These are phyloP conservation scores for Cosmopolites sordidus DNA, from an alignment of 2,888 invertebrate species.

Conservation along the genomic window DNA sequence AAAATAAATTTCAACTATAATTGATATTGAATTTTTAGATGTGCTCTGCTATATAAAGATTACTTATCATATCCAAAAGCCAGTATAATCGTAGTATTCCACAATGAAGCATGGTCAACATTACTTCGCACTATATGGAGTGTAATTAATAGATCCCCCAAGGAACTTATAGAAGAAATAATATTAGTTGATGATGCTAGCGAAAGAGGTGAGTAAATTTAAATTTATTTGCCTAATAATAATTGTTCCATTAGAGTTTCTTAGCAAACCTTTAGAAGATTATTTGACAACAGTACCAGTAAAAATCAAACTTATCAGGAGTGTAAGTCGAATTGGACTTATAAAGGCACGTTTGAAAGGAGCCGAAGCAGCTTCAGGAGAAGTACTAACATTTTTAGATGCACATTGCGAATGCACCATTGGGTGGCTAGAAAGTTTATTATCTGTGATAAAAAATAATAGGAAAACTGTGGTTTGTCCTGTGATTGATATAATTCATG, in stretches of 20 bases:
- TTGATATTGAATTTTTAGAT: constrained; percentile 54
- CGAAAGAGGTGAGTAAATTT: constrained; percentile 75
- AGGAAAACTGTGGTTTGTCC: constrained; percentile 70
- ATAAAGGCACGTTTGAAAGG: constrained; percentile 80
- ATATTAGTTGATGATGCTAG: constrained; percentile 88
- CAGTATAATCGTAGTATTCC: constrained; percentile 93
- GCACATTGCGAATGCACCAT: constrained; percentile 89
- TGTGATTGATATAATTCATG: constrained; percentile 90
- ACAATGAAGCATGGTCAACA: constrained; percentile 99
- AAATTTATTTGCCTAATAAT: no score
- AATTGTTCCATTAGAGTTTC: no score
- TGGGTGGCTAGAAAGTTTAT: constrained; percentile 61
- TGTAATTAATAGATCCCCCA: constrained; percentile 84
- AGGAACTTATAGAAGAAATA: constrained; percentile 71
- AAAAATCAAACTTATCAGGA: constrained; percentile 61
- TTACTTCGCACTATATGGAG: constrained; percentile 91
- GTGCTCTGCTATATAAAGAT: constrained; percentile 56
- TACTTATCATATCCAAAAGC: constrained; percentile 73
- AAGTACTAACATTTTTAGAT: constrained; percentile 84
- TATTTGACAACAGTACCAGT: constrained; percentile 62
- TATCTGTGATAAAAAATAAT: constrained; percentile 56
- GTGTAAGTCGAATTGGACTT: constrained; percentile 66
- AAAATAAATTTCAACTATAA: background rate
- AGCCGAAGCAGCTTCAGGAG: constrained; percentile 65
- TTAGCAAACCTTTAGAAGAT: constrained; percentile 61